Percentiles rank a stretch among this genome's conserved stretches.
Evolutionary conservation across 2,113 vertebrate genomes (phyloP).

Genomic region (Laterallus jamaicensis): DNA sequence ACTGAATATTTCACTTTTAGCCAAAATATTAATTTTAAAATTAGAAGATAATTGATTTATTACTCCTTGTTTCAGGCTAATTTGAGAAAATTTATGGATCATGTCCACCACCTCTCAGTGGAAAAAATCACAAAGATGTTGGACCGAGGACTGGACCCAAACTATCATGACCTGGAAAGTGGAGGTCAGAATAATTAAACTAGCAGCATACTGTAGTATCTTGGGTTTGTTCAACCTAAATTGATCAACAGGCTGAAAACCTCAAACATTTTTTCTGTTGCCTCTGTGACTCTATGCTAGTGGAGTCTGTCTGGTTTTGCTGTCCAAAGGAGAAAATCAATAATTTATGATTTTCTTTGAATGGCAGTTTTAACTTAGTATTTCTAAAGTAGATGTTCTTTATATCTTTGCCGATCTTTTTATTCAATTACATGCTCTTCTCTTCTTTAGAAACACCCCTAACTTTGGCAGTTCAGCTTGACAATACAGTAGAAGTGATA

Average conservation of each 20-base stretch:
- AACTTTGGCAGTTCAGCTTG: conserved; percentile 86
- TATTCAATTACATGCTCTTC: background rate
- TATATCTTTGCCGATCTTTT: background rate
- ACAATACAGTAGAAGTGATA: conserved; percentile 82
- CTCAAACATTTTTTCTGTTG: background rate
- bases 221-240: background rate
- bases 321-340: background rate
- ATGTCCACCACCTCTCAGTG: conserved; percentile 85
- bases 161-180: conserved; percentile 91
- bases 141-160: conserved; percentile 93
- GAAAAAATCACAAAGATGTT: conserved; percentile 91
- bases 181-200: conserved; percentile 80
- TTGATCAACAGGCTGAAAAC: background rate
- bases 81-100: conserved; percentile 93
- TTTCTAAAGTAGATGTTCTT: background rate
- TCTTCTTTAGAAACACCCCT: conserved; percentile 86
- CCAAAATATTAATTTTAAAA: background rate
- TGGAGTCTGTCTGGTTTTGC: background rate
- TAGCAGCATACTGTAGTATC: background rate
- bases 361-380: background rate
- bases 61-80: conserved; percentile 78
- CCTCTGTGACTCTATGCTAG: background rate
- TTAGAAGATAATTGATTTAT: background rate
- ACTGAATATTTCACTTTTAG: background rate
- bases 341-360: background rate